Base-by-base conservation (phyloP, 2,113 vertebrate species). In the Hipposideros armiger region DNA sequence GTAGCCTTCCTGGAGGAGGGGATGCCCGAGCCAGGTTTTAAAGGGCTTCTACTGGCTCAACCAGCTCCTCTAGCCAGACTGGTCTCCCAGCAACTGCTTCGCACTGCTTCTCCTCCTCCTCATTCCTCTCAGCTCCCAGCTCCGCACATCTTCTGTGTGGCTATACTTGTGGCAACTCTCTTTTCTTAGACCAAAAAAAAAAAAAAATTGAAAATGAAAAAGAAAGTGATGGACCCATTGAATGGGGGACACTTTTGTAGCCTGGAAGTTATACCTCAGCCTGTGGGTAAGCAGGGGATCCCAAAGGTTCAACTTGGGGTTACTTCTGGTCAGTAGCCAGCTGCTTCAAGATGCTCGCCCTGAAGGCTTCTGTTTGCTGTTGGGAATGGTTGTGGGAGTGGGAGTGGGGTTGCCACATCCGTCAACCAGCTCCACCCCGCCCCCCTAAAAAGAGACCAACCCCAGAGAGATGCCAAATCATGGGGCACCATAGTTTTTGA, bases 1-100 rank as follows among this genome's bases (percentile, higher is more conserved):
- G 52, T 62, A 74, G 22, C 9, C 60, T 94, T 96, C 82, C 42
- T 81, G 82, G 91, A 62, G n/a, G 54, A 82, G 40, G 67, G 22
- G 4, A 7, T 54, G 16, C 74, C 67, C 62, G 50, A 76, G 50
- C 40, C 50, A 87, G 28, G 32, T 62, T 87, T 60, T 62, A 36
- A 52, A 76, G 74, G 69, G 19, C 40, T 81, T 66, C 47, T 58
- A 7, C 50, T n/a, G 56, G 50, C 13, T 91, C 56, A 67, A 6
- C 22, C 40, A 74, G 28, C 28, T 30, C 13, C 62, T 83, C 47
- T 17, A 64, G 73, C 56, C 24, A 47, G 73, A 40, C 76, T 77
- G 47, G 40, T 81, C 28, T 92, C 19, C 72, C 47, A 45, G 28
- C 15, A 62, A 47, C 40, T 62, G 13, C 50, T 5, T 66, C 26